Percentiles rank a stretch among this genome's conserved stretches.
Conservation (phyloP, 2,113 vertebrate genomes). For the Spea bombifrons region DNA sequence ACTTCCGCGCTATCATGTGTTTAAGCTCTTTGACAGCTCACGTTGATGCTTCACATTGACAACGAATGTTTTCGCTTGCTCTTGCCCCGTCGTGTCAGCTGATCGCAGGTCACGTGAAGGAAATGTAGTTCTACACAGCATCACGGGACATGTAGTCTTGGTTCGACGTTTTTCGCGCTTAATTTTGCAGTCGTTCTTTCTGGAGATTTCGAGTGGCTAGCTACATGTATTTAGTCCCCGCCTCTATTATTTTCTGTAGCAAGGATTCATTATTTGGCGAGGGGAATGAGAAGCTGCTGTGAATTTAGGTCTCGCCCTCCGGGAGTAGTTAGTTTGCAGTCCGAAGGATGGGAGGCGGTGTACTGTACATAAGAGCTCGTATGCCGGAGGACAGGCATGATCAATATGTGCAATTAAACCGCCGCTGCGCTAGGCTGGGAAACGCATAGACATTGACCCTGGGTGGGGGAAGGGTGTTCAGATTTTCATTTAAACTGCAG, state of each 20-base stretch:
- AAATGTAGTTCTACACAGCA: neutral
- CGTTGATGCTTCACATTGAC: too few species aligned
- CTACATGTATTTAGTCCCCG: neutral
- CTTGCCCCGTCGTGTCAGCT: neutral
- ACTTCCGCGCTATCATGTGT: too few species aligned
- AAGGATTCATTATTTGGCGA: neutral
- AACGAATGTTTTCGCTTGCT: too few species aligned
- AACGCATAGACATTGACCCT: constrained; percentile 2
- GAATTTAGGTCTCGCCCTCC: neutral
- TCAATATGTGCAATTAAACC: constrained; percentile 22
- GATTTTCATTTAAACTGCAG: neutral
- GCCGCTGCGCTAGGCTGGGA: neutral
- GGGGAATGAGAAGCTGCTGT: neutral
- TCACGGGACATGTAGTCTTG: constrained; percentile 27
- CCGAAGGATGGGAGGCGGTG: neutral
- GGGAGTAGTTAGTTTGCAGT: constrained; percentile 3
- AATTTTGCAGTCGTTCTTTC: neutral
- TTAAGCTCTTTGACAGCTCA: too few species aligned
- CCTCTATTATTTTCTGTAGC: neutral
- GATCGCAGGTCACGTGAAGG: neutral
- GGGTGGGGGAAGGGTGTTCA: constrained; percentile 6
- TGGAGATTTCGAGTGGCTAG: neutral
- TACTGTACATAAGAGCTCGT: neutral
- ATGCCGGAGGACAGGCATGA: neutral
- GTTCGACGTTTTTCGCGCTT: neutral